phyloP scores from a whole-genome alignment of 2,888 invertebrate genomes.

The Zhuqinia jingwanae region DNA sequence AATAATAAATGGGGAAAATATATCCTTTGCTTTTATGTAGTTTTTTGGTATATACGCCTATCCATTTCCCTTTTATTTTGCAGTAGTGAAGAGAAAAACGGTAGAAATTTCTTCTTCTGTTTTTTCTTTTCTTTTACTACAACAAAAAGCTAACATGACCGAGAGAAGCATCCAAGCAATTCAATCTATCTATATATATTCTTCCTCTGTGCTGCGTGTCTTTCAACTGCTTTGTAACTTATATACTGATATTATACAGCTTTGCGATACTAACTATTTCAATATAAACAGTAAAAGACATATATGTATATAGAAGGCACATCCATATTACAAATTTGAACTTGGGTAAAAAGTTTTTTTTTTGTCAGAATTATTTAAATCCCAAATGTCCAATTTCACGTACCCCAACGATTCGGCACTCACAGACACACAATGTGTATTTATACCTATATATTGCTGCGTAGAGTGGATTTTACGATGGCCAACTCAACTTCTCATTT shows the following conservation, averaged over 20 bases:
- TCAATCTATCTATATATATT: not conserved
- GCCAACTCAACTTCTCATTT: constrained; percentile 63
- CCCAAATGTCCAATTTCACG: constrained; percentile 67
- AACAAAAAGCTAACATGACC: too few relatives aligned
- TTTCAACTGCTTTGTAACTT: not conserved
- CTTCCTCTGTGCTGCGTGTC: not conserved
- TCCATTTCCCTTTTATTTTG: not conserved
- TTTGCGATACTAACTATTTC: too few relatives aligned
- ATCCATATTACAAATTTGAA: constrained; percentile 11
- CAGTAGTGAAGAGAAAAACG: too few relatives aligned
- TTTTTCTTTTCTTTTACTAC: too few relatives aligned
- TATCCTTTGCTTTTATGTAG: not conserved
- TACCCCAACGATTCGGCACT: constrained; percentile 27
- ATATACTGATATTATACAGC: not conserved
- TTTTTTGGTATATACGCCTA: not conserved
- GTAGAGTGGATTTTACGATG: constrained; percentile 51
- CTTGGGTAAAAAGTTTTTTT: constrained; percentile 59
- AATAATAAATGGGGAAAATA: not conserved
- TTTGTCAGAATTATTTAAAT: constrained; percentile 66
- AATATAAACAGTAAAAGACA: too few relatives aligned
- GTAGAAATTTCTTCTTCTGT: not conserved
- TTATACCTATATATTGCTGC: constrained; percentile 21
- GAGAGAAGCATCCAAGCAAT: not conserved
- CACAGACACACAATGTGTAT: not conserved
- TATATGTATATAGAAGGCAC: not conserved